These are phyloP conservation scores for Tricholaema leucomelas DNA, from an alignment of 2,113 vertebrate genomes.

Conservation along the genomic window DNA sequence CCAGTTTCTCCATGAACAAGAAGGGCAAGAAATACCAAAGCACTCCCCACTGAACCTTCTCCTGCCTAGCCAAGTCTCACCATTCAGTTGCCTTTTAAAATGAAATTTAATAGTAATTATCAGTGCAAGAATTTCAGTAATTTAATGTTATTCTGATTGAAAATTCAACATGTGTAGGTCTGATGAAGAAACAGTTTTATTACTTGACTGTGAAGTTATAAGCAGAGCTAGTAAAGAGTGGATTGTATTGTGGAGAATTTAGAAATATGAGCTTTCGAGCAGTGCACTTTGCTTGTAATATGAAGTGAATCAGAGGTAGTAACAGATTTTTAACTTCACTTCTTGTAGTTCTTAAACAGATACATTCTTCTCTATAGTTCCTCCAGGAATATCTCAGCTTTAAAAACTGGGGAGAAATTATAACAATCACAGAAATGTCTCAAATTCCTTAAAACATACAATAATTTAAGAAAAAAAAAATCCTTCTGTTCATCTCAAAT, in stretches of 20 bases:
- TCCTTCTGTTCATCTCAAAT: background rate
- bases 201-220: background rate
- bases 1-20: too few species aligned
- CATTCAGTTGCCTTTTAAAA: background rate
- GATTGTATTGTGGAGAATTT: background rate
- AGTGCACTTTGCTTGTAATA: background rate
- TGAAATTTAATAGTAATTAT: background rate
- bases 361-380: background rate
- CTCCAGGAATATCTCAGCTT: background rate
- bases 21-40: background rate
- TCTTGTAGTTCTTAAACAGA: background rate
- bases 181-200: background rate
- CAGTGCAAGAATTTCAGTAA: background rate
- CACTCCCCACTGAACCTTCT: background rate
- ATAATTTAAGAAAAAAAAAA: background rate
- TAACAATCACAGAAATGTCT: background rate
- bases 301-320: background rate
- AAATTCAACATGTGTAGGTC: background rate
- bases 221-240: background rate
- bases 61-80: background rate
- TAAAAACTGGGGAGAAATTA: background rate
- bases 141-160: background rate
- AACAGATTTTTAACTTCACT: background rate
- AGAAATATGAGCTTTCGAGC: background rate
- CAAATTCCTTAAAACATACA: background rate